phyloP scores from a whole-genome alignment of 2,797 vertebrate species.

The Cheirogaleus major region DNA sequence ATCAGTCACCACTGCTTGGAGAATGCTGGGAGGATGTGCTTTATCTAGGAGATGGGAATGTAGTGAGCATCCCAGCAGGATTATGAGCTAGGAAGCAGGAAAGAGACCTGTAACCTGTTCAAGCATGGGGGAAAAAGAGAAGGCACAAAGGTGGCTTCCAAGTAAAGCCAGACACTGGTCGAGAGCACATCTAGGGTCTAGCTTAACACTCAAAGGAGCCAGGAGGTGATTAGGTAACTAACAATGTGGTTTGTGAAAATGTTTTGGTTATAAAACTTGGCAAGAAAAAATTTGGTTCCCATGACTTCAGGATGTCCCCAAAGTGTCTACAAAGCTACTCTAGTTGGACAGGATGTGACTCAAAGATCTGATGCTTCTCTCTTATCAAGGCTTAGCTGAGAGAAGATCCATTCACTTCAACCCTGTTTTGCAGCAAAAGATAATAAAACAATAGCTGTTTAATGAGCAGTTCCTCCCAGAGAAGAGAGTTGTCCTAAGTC shows the following conservation, averaged over 20 bases:
- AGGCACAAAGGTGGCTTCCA: not conserved
- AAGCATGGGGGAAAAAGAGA: not conserved
- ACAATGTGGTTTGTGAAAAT: not conserved
- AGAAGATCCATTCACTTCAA: not conserved
- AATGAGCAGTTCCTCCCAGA: not conserved
- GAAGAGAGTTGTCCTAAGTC: not conserved
- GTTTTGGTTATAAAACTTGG: not conserved
- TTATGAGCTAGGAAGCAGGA: not conserved
- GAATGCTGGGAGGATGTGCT: not conserved
- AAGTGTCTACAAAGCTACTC: not conserved
- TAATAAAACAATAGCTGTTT: not conserved
- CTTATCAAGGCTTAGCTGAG: not conserved
- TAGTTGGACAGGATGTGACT: not conserved
- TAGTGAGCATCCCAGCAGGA: not conserved
- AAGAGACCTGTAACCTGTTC: not conserved
- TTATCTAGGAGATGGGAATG: not conserved
- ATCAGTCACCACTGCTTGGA: not conserved
- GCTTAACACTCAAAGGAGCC: not conserved
- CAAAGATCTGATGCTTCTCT: not conserved
- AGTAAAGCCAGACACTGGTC: not conserved
- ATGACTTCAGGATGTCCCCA: not conserved
- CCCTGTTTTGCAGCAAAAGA: not conserved
- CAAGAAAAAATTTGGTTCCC: not conserved
- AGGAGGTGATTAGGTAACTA: not conserved
- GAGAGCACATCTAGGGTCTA: not conserved